Evolutionary conservation across 2,113 vertebrate species (phyloP).

Genomic region (Heptranchias perlo): DNA sequence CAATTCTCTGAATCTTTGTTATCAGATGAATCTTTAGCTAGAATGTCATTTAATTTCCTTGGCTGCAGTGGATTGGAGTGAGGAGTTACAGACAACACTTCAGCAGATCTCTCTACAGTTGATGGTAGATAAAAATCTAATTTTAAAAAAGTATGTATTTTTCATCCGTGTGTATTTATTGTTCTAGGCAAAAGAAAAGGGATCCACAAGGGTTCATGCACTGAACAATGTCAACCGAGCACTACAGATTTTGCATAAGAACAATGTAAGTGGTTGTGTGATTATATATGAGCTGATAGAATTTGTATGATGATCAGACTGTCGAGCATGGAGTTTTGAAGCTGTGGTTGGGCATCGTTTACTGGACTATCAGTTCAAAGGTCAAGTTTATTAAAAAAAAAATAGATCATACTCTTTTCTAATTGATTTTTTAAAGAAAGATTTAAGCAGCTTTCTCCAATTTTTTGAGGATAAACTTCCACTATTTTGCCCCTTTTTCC

Average conservation of each 20-base stretch:
- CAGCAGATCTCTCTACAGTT: background rate
- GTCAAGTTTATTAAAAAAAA: background rate
- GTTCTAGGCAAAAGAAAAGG: conserved; percentile 86
- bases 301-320: background rate
- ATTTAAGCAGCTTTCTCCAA: background rate
- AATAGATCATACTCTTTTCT: background rate
- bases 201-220: conserved; percentile 88
- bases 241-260: conserved; percentile 87
- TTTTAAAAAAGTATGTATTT: background rate
- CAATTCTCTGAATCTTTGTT: background rate
- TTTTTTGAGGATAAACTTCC: background rate
- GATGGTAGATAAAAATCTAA: background rate
- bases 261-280: conserved; percentile 76
- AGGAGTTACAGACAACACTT: background rate
- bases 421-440: background rate
- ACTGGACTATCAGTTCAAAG: background rate
- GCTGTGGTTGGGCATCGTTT: background rate
- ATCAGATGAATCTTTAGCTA: background rate
- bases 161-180: conserved; percentile 41
- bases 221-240: conserved; percentile 98
- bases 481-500: too few species aligned
- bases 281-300: background rate
- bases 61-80: background rate
- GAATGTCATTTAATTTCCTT: conserved; percentile 7
- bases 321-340: background rate